phyloP scores from a whole-genome alignment of 2,888 invertebrate genomes.

The Lasioglossum lativentre region DNA sequence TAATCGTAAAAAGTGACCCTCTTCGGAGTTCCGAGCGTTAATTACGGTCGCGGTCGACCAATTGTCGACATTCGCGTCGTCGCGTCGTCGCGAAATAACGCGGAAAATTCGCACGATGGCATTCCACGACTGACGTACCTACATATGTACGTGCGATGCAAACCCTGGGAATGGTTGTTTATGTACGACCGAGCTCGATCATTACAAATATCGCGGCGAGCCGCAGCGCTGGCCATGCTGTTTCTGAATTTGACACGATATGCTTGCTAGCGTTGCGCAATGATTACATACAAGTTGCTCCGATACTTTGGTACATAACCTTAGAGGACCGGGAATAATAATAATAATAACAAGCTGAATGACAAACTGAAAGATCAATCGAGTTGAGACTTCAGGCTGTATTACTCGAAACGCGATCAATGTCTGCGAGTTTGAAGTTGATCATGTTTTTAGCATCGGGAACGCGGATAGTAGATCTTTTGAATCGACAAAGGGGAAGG shows the following conservation, averaged over 20 bases:
- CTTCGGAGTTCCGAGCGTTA: neutral
- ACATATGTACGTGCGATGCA: neutral
- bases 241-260: conserved; percentile 54
- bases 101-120: neutral
- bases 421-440: neutral
- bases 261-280: conserved; percentile 32
- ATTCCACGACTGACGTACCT: neutral
- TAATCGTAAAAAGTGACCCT: neutral
- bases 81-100: neutral
- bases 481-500: conserved; percentile 21
- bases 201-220: conserved; percentile 30
- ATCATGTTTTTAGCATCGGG: neutral
- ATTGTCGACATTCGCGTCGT: conserved; percentile 15
- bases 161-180: neutral
- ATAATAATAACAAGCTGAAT: neutral
- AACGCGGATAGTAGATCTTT: neutral
- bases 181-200: neutral
- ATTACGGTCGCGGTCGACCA: neutral
- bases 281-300: conserved; percentile 15
- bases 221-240: conserved; percentile 34
- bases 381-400: neutral
- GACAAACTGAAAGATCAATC: neutral
- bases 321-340: neutral
- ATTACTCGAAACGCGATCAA: too few relatives aligned
- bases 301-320: neutral